phyloP scores from a whole-genome alignment of 2,888 invertebrate genomes.

The Ophonus ardosiacus region DNA sequence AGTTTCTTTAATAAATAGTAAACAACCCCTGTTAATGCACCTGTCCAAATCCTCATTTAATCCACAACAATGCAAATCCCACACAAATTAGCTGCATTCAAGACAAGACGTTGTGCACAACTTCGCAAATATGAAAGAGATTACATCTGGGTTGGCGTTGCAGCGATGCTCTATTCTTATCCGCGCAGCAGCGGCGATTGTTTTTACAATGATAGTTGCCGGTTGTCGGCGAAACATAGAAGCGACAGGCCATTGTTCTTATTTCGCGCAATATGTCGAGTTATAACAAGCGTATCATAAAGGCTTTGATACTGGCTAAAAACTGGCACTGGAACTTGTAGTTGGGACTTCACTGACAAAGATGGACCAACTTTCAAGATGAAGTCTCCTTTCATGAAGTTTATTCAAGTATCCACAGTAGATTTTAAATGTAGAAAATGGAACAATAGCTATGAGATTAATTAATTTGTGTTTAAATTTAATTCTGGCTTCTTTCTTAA shows the following conservation, averaged over 20 bases:
- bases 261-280: slow-evolving; percentile 52
- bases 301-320: slow-evolving; percentile 22
- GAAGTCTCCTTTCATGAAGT: neutral
- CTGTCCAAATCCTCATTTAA: neutral
- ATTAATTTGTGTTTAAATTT: too few species aligned
- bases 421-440: too few species aligned
- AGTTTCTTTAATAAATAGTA: neutral
- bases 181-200: slow-evolving; percentile 21
- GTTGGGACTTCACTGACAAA: neutral
- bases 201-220: slow-evolving; percentile 44
- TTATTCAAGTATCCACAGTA: neutral
- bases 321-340: neutral
- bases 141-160: slow-evolving; percentile 15
- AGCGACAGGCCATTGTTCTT: slow-evolving; percentile 43
- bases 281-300: slow-evolving; percentile 41
- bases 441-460: too few species aligned
- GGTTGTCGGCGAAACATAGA: slow-evolving; percentile 36
- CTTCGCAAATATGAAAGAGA: slow-evolving; percentile 45
- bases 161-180: slow-evolving; percentile 38
- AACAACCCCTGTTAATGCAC: neutral
- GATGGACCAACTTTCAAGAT: neutral
- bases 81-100: slow-evolving; percentile 32
- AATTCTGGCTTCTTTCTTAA: too few species aligned
- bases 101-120: slow-evolving; percentile 2
- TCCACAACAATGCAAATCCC: slow-evolving; percentile 17